Percentiles rank a stretch among this genome's conserved stretches.
phyloP scores from a whole-genome alignment of 2,113 vertebrate species.

The Lycaon pictus region DNA sequence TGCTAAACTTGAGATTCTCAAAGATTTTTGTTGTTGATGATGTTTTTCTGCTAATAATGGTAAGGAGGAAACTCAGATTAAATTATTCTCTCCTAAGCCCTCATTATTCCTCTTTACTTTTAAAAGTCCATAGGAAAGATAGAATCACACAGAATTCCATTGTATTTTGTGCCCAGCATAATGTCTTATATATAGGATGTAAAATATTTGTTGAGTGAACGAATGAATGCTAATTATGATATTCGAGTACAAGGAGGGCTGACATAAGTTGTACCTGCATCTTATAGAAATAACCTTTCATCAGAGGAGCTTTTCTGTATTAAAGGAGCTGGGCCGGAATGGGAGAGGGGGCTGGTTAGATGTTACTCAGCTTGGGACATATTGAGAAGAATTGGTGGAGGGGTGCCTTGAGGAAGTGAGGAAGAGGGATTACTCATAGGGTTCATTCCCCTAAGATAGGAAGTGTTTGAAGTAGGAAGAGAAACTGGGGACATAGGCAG shows the following conservation, averaged over 20 bases:
- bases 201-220: not conserved
- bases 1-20: not conserved
- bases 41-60: conserved; percentile 32
- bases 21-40: not conserved
- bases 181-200: not conserved
- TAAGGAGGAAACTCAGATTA: conserved; percentile 4
- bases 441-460: conserved; percentile 55
- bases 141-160: not conserved
- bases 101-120: conserved; percentile 17
- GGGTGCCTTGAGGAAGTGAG: not conserved
- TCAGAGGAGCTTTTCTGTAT: not conserved
- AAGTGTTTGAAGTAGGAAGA: not conserved
- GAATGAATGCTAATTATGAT: not conserved
- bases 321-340: not conserved
- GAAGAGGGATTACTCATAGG: not conserved
- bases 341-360: not conserved
- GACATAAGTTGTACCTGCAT: not conserved
- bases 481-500: not conserved
- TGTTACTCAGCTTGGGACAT: not conserved
- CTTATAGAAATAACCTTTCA: not conserved
- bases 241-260: not conserved
- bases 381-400: not conserved
- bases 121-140: not conserved
- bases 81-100: not conserved
- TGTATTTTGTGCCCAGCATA: fast-evolving